phyloP scores from a whole-genome alignment of 2,888 invertebrate species.

The Orchesellides sinensis region DNA sequence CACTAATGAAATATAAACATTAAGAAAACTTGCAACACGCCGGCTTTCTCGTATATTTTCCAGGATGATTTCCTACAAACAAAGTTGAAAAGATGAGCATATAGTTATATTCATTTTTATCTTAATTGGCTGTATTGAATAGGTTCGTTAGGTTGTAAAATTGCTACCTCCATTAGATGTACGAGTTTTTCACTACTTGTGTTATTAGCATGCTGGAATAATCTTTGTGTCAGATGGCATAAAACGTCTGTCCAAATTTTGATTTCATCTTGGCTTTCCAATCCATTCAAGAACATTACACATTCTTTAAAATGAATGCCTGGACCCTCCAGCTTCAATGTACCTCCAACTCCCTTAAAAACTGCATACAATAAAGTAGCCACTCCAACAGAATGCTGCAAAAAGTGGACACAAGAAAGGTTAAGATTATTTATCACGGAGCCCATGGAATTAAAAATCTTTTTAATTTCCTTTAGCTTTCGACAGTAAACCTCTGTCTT shows the following conservation, averaged over 20 bases:
- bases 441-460: too few relatives aligned
- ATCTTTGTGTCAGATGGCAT: conserved; percentile 34
- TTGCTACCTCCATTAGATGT: conserved; percentile 57
- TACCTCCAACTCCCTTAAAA: conserved; percentile 86
- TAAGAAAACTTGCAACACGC: conserved; percentile 5
- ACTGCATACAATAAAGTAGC: conserved; percentile 94
- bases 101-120: not conserved
- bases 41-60: conserved; percentile 15
- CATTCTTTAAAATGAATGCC: conserved; percentile 56
- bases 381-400: conserved; percentile 86
- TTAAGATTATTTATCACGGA: conserved; percentile 1
- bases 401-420: not conserved
- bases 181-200: conserved; percentile 42
- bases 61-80: conserved; percentile 5
- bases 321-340: conserved; percentile 62
- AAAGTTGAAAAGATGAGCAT: conserved; percentile 1
- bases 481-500: too few relatives aligned
- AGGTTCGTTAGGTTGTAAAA: not conserved
- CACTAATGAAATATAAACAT: conserved; percentile 37
- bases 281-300: conserved; percentile 11
- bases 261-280: conserved; percentile 32
- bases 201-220: conserved; percentile 56
- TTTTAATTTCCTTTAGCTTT: not conserved
- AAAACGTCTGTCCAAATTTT: conserved; percentile 53
- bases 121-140: not conserved